A percentile compares a stretch with the other conserved stretches of the same genome.
These are phyloP conservation scores for Nomia melanderi DNA, from an alignment of 1,140 invertebrate species.

Conservation along the genomic window DNA sequence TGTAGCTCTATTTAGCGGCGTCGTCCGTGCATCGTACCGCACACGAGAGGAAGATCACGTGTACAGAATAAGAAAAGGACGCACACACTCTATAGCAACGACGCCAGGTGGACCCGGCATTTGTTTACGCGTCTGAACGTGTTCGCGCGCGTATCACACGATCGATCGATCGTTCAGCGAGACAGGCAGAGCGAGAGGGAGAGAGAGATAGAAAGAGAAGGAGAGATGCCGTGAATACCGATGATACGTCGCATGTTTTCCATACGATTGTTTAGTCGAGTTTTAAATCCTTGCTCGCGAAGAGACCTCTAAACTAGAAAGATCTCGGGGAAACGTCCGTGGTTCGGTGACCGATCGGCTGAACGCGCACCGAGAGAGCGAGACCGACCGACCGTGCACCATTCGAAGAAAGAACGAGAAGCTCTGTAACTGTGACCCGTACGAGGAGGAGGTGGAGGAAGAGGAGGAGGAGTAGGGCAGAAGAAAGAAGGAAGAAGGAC, in stretches of 20 bases:
- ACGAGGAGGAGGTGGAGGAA: no score
- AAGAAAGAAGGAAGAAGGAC: constrained; percentile 44
- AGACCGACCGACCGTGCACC: constrained; percentile 1
- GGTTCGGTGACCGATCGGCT: constrained; percentile 62
- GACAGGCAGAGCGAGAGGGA: no score
- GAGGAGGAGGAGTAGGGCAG: constrained; percentile 13
- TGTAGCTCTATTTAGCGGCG: no score
- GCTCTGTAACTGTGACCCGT: not conserved
- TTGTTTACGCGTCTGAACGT: constrained; percentile 16
- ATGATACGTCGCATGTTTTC: not conserved
- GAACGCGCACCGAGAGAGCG: not conserved
- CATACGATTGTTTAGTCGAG: not conserved
- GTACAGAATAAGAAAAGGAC: not conserved
- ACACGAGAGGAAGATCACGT: not conserved
- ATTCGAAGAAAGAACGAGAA: constrained; percentile 12
- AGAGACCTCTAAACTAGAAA: not conserved
- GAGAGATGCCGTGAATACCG: not conserved
- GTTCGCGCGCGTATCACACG: not conserved
- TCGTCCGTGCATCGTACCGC: no score
- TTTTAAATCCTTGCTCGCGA: not conserved
- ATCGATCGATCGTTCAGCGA: not conserved
- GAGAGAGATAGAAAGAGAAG: no score
- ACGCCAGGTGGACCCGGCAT: not conserved
- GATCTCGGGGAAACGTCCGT: constrained; percentile 30
- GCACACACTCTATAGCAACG: not conserved